Base-by-base conservation (phyloP, 2,888 invertebrate genomes). In the Zele albiditarsus region DNA sequence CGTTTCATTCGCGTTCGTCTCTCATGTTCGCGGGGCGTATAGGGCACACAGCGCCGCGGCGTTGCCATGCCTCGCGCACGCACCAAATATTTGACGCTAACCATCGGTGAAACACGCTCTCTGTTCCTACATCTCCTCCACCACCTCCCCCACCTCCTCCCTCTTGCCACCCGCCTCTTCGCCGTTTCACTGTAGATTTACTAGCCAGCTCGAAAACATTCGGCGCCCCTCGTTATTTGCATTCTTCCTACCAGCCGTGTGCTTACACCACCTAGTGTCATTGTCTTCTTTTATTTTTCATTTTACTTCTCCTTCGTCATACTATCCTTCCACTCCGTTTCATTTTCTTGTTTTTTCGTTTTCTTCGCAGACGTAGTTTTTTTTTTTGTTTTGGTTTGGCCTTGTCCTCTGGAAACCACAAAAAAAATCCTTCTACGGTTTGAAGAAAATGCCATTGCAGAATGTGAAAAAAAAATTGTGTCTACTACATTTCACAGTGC, bases 81-180 rank as follows among this genome's bases (percentile, higher is more conserved):
- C 85, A 86, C 86, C 86, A 86, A 88, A 88, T 89, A 88, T 88
- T 89, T 87, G 85, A 88, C 86, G 88, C 86, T 87, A 87, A 87
- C 87, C 88, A 87, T 86, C 87, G 86, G 85, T 84, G 88, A 86
- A 87, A 87, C 87, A 84, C 85, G 82, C 82, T 80, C 53, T 60
- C 68, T 65, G 46, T 73, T 66, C 53, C 53, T 53, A 5, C 77
- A 70, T n/a, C 46, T 46, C 46, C 46, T 46, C 23, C 53, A 46
- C 46, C 73, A 8, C 69, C 72, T 33, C 66, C 74, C 49, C 63
- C 42, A 14, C 60, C 33, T 57, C 49, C 31, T 71, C 58, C 65
- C 69, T 63, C 49, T 42, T 38, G 66, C 62, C 73, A 62, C 75
- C 72, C 67, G 65, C 38, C 69, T 70, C 53, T 53, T 46, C 57